Evolutionary conservation across 2,888 invertebrate genomes (phyloP).

Genomic region (Rapana venosa): DNA sequence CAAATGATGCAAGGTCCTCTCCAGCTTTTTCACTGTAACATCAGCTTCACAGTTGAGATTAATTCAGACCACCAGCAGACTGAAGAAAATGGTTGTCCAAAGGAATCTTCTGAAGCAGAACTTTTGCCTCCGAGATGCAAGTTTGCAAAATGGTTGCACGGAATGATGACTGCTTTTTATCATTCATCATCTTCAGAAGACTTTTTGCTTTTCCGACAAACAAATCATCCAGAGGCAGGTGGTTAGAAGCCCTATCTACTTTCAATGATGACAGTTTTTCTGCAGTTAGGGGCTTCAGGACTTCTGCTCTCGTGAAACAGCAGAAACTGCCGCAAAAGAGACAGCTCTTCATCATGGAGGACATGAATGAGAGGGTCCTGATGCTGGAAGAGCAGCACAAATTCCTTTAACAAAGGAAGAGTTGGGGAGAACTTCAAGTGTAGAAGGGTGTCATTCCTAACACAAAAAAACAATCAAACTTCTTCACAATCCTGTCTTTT

Average conservation of each 20-base stretch:
- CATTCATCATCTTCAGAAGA: background rate
- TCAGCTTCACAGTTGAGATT: background rate
- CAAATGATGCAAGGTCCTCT: background rate
- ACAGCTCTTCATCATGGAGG: slow-evolving; percentile 13
- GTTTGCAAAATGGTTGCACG: background rate
- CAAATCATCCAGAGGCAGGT: slow-evolving; percentile 1
- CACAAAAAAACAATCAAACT: background rate
- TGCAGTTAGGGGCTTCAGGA: background rate
- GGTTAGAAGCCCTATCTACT: background rate
- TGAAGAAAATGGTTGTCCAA: background rate
- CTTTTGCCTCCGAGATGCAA: background rate
- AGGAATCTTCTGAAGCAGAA: background rate
- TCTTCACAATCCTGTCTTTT: slow-evolving; percentile 8
- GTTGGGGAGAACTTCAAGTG: slow-evolving; percentile 14
- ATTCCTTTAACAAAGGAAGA: slow-evolving; percentile 12
- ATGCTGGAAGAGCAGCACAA: background rate
- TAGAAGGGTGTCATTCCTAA: slow-evolving; percentile 6
- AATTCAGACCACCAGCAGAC: slow-evolving; percentile 7
- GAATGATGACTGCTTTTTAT: background rate
- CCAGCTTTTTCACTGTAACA: background rate
- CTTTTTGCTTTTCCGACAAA: background rate
- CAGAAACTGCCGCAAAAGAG: background rate
- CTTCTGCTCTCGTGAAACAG: slow-evolving; percentile 8
- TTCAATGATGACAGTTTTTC: slow-evolving; percentile 13
- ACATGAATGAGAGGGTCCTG: slow-evolving; percentile 16